These are phyloP conservation scores for Nycticryphes semicollaris DNA, from an alignment of 2,113 vertebrate species.

Conservation along the genomic window DNA sequence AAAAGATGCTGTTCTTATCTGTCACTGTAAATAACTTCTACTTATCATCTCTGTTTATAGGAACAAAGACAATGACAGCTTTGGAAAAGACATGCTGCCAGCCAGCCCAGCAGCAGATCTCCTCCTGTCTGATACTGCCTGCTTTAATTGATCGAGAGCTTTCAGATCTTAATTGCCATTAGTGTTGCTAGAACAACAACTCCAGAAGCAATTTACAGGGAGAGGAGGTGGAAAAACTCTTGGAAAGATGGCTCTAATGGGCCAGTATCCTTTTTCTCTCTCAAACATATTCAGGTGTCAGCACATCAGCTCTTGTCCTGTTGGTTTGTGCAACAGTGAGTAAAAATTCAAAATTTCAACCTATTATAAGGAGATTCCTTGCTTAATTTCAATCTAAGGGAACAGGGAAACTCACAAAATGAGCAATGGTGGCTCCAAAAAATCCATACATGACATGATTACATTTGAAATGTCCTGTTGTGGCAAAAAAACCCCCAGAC, in stretches of 20 bases:
- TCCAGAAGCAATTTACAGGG: not conserved
- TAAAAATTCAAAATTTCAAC: not conserved
- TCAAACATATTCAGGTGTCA: not conserved
- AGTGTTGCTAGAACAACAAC: not conserved
- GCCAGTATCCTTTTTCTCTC: not conserved
- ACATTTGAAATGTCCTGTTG: not conserved
- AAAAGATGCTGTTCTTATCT: not conserved
- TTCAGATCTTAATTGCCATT: not conserved
- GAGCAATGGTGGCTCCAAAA: not conserved
- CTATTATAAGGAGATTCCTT: not conserved
- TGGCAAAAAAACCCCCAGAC: not conserved
- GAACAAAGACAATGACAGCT: not conserved
- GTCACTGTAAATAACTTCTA: not conserved
- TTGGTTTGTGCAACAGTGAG: not conserved
- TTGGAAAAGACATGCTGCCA: not conserved
- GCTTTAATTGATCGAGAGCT: not conserved
- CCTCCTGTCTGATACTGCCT: not conserved
- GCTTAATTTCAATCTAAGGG: not conserved
- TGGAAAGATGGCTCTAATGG: not conserved
- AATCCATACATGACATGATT: not conserved
- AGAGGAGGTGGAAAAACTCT: not conserved
- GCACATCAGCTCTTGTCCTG: not conserved
- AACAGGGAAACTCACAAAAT: not conserved
- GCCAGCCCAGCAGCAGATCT: not conserved
- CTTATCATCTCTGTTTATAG: not conserved